Evolutionary conservation across 2,113 vertebrate genomes (phyloP), one percentile per base, ranked within the genome.

Genomic region (Seriola aureovittata): DNA sequence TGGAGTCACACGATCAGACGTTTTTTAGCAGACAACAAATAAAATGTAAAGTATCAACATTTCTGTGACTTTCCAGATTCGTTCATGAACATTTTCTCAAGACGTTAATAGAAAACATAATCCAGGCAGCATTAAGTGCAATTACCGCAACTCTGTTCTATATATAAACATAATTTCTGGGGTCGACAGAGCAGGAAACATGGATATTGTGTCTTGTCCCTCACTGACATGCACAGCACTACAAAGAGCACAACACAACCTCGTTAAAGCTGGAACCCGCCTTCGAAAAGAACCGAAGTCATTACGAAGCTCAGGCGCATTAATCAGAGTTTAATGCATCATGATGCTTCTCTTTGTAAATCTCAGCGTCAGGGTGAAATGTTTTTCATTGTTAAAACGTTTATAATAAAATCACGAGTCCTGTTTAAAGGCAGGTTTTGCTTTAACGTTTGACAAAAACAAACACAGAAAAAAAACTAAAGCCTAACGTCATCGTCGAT

Each of bases 221-320:
- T 85, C 73, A 66, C 36, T 88, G 76, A 85, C 82, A 32, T 65
- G 48, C 76, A 87, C 77, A 87, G 42, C 81, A 85, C 69, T 19
- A 82, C 84, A 64, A 71, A 76, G 17, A 79, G 76, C 77, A 81
- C 60, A 83, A 64, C 80, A 83, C 72, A 4, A 71, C 75, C 63
- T 46, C 7, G 1, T 46, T 68, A 58, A 75, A 72, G 72, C 71
- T 50, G 0, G 2, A 68, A 29, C 14, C 9, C 46, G 2, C 63
- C 66, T 17, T 34, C 36, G 50, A 75, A 71, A 72, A 77, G 23
- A 60, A 57, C 34, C 58, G 0, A 19, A 4, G 14, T 14, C 29
- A 4, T 13, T 46, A 46, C 44, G 14, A 14, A 19, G 5, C 8
- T 25, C n/a, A 52, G 6, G 7, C 0, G 21, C 50, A n/a, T 62